Base-by-base conservation (phyloP, 2,888 invertebrate species). In the Agrilus cyanescens region DNA sequence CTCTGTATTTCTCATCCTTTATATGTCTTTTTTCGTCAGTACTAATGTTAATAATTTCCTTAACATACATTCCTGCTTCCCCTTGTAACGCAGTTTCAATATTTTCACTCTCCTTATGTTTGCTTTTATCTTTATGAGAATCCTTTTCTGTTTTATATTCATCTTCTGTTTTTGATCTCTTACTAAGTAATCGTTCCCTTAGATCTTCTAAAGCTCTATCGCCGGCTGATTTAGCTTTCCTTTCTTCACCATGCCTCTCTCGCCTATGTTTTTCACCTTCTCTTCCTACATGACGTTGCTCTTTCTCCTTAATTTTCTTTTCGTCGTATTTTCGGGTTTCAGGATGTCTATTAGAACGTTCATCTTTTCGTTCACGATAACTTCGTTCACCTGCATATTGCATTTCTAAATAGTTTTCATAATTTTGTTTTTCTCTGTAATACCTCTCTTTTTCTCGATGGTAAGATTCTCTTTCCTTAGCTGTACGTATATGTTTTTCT, bases 131-230 rank as follows among this genome's bases (percentile, higher is more conserved):
- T 43, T 49, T 57, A 15, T 57, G 54, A 15, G 38, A 41, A 46
- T 55, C 55, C 34, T 55, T 56, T 38, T 56, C 56, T 20, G 53
- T 45, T 12, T 50, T 50, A 32, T 52, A 48, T 1, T 53, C 52
- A 41, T 68, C 71, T 45, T 80, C 80, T 55, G 80, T 83, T 57
- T 73, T 76, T 63, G 75, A 80, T 53, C 78, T 69, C 63, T 82
- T 82, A 59, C 78, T 82, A 15, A 83, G 61, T 50, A 82, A 67
- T 56, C 85, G 74, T 53, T 81, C 82, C 52, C 86, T 72, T 57
- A 87, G 69, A 65, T 87, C 86, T 59, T 85, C 83, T 46, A 85
- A 69, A 44, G 82, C 76, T 51, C 75, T 71, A 57, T 76, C 78
- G 0, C 74, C 75, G 15, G 74, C 72, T 36, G 59, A 64, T n/a